phyloP scores from a whole-genome alignment of 2,113 vertebrate genomes.

The Bothrops jararaca region DNA sequence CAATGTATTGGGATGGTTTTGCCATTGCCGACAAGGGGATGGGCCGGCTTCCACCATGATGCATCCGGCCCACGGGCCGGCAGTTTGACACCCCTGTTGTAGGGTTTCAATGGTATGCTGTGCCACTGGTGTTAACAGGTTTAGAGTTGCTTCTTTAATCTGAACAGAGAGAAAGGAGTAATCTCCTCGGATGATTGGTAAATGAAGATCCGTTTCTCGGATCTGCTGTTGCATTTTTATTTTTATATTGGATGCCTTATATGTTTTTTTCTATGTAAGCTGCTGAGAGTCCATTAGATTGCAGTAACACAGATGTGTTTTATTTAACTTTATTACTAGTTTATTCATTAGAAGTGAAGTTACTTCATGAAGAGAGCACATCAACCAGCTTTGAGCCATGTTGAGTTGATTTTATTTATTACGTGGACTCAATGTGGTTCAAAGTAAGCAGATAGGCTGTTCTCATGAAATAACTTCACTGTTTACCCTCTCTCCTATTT shows the following conservation, averaged over 20 bases:
- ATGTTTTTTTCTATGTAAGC: background rate
- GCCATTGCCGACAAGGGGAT: no score
- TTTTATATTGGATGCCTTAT: background rate
- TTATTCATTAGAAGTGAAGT: background rate
- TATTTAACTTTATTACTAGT: background rate
- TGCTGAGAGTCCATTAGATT: background rate
- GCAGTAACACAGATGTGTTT: background rate
- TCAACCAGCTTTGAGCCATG: background rate
- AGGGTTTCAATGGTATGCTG: background rate
- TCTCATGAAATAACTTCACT: background rate
- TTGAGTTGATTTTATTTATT: background rate
- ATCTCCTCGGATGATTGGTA: background rate
- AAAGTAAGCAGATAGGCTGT: background rate
- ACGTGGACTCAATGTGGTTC: background rate
- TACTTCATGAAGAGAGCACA: background rate
- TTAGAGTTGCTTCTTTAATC: background rate
- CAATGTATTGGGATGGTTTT: no score
- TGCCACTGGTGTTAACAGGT: background rate
- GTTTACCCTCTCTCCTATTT: background rate
- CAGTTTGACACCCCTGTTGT: background rate
- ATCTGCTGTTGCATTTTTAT: background rate
- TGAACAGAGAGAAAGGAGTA: background rate
- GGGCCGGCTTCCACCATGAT: no score
- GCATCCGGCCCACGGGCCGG: no score
- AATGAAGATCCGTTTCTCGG: background rate